Evolutionary conservation across 92 coral and sea anemone genomes (phyloP), one percentile per base, ranked within the genome.

Genomic region (Bergia sp.): DNA sequence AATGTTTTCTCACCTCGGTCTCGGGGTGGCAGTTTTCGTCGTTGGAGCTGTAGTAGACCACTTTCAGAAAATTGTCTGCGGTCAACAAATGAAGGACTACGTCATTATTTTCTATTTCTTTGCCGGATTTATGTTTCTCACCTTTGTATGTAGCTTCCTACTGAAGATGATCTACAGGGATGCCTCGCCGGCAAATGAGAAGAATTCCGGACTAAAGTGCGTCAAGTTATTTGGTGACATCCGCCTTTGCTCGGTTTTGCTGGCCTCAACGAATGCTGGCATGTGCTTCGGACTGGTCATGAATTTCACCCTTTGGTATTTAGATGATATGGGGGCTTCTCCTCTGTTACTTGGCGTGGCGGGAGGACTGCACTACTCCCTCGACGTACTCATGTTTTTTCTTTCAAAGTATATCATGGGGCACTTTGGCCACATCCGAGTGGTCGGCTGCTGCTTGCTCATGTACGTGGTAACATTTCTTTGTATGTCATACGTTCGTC

Each of bases 321-420:
- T 90, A 39, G 90, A 90, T 73, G 92, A 90, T 57, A 61, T 90
- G 18, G 92, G 92, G n/a, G 90, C 87, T 11, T 79, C 89, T 39
- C 82, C 92, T 5, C 85, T 90, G 37, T 58, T 86, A 38, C 81
- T 90, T 64, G 92, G 92, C 1, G 77, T 86, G 16, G 92, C 92
- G 21, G 92, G 92, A 41, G 92, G 92, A 1, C 69, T 90, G 41
- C 84, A 81, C 69, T 80, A 89, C 86, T 67, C 79, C n/a, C 84
- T 89, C 23, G 92, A 90, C 39, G 92, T 90, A 12, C 41, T 86
- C 5, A 89, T 90, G 82, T 90, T 90, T 37, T 90, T 89, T 7
- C 11, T 81, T 47, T 85, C 87, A 21, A 89, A 80, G 37, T 86
- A 86, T 38, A 64, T 90, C 21, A 90, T 90, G 75, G 61, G 82